These are phyloP conservation scores for Diplolepis rosae DNA, from an alignment of 2,888 invertebrate species.

Conservation along the genomic window DNA sequence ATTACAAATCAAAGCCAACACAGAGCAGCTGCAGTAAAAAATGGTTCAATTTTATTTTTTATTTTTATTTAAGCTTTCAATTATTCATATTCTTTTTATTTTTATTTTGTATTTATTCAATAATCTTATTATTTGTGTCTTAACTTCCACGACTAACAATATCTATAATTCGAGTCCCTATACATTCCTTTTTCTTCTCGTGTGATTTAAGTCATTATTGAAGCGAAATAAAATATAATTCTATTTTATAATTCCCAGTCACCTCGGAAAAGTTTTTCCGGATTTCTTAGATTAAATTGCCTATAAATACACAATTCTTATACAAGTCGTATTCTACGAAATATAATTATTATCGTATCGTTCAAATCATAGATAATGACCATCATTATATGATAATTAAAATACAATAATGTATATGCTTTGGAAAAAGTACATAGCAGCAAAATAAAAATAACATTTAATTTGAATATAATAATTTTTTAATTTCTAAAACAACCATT, in stretches of 20 bases:
- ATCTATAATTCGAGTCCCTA: too few species aligned
- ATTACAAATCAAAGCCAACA: not conserved
- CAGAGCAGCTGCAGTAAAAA: not conserved
- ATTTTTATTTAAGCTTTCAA: not conserved
- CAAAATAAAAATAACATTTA: not conserved
- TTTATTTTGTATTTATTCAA: not conserved
- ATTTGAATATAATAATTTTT: not conserved
- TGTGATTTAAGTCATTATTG: not conserved
- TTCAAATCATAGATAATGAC: not conserved
- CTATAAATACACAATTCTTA: too few species aligned
- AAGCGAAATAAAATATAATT: not conserved
- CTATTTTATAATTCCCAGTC: not conserved
- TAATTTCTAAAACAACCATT: too few species aligned
- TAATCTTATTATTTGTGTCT: too few species aligned
- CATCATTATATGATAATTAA: not conserved
- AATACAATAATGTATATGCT: not conserved
- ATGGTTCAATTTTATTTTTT: not conserved
- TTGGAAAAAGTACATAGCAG: not conserved
- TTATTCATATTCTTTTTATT: not conserved
- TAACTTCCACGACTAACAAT: too few species aligned
- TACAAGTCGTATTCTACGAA: too few species aligned
- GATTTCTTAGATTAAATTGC: too few species aligned
- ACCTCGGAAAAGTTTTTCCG: not conserved
- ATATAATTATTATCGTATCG: not conserved
- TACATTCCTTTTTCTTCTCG: not conserved